Percentiles rank a stretch among this genome's conserved stretches.
These are phyloP conservation scores for Mesorhabditis sp. DNA, from an alignment of 2,888 invertebrate species.

Conservation along the genomic window DNA sequence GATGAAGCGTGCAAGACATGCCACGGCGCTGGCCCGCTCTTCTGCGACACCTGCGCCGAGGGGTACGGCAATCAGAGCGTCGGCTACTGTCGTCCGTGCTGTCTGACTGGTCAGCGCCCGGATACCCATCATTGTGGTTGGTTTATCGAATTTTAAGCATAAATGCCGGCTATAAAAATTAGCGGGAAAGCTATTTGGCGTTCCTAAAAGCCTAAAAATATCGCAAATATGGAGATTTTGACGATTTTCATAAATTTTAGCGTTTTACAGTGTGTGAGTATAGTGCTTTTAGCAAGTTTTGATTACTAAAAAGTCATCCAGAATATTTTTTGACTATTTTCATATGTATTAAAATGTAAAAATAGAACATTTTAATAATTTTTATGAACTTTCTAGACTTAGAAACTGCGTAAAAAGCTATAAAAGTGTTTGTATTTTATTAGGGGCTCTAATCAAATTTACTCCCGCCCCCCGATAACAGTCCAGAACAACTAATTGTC, in stretches of 20 bases:
- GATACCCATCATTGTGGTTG: slow-evolving; percentile 34
- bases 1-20: slow-evolving; percentile 50
- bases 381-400: background rate
- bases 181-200: too few relatives aligned
- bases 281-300: too few relatives aligned
- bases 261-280: too few relatives aligned
- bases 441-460: background rate
- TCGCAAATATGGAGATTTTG: too few relatives aligned
- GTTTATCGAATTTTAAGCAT: background rate
- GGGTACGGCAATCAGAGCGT: slow-evolving; percentile 49
- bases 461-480: background rate
- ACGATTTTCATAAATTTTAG: too few relatives aligned
- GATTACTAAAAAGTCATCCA: too few relatives aligned
- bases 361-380: too few relatives aligned
- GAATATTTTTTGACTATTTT: too few relatives aligned
- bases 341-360: too few relatives aligned
- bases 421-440: background rate
- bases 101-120: slow-evolving; percentile 28
- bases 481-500: background rate
- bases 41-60: slow-evolving; percentile 47
- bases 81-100: slow-evolving; percentile 54
- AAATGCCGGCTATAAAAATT: background rate
- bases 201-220: too few relatives aligned
- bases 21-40: slow-evolving; percentile 48
- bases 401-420: background rate